A percentile compares a stretch with the other conserved stretches of the same genome.
Conservation (phyloP, 2,888 invertebrate genomes). For the Pterostichus niger region DNA sequence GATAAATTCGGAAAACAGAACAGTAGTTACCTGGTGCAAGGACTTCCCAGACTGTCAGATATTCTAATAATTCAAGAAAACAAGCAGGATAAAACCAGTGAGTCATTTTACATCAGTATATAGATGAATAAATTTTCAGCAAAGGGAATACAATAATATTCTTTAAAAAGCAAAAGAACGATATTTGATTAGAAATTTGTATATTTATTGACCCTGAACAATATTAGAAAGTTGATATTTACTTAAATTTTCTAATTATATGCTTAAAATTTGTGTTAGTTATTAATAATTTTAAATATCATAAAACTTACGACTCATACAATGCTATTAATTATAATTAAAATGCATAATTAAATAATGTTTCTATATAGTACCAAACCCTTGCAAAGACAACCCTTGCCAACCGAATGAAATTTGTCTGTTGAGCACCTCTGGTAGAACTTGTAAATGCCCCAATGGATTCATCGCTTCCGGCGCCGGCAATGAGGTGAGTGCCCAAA, state of each 20-base stretch:
- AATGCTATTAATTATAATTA: background rate
- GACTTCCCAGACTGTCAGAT: conserved; percentile 81
- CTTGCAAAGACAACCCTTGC: conserved; percentile 82
- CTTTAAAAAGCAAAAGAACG: background rate
- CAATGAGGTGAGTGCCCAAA: conserved; percentile 59
- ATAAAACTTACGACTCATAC: too few species aligned
- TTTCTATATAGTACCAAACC: conserved; percentile 77
- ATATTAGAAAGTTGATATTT: conserved; percentile 25
- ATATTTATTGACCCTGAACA: conserved; percentile 1
- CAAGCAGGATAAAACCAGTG: conserved; percentile 80
- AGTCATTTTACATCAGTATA: conserved; percentile 40
- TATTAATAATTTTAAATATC: too few species aligned
- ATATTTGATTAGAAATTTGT: background rate
- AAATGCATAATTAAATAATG: background rate
- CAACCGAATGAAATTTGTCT: conserved; percentile 82
- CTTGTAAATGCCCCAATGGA: conserved; percentile 75
- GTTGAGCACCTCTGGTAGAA: conserved; percentile 73
- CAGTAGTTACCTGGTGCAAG: conserved; percentile 79
- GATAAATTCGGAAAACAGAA: conserved; percentile 84
- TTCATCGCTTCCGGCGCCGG: conserved; percentile 71
- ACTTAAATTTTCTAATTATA: background rate
- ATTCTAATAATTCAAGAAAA: conserved; percentile 84
- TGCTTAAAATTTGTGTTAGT: background rate
- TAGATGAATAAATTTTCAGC: background rate
- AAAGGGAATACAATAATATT: conserved; percentile 2